These are phyloP conservation scores for Temnothorax ravouxi DNA, from an alignment of 2,888 invertebrate species.

Conservation along the genomic window DNA sequence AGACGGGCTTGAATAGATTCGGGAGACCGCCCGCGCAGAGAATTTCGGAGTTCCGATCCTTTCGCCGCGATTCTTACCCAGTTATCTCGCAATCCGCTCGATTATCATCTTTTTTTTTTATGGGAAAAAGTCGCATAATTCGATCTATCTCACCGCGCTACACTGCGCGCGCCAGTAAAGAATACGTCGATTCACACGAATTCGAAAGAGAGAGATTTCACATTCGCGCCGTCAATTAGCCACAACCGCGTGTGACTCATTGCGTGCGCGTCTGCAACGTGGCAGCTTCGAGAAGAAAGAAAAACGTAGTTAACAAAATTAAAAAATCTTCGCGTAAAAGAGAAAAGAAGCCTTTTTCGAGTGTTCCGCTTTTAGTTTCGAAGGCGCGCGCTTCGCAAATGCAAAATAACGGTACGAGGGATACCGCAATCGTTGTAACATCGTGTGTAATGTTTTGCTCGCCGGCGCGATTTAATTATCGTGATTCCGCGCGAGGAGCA, in stretches of 20 bases:
- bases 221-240: conserved; percentile 55
- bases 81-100: neutral
- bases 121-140: conserved; percentile 74
- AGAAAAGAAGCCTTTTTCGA: neutral
- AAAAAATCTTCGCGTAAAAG: neutral
- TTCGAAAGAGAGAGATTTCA: conserved; percentile 66
- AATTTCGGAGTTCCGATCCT: neutral
- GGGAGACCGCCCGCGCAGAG: neutral
- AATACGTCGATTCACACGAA: conserved; percentile 54
- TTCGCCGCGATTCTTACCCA: conserved; percentile 5
- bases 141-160: conserved; percentile 68
- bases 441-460: conserved; percentile 6
- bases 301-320: neutral
- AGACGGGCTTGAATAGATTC: neutral
- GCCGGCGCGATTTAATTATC: conserved; percentile 5
- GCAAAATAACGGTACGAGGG: neutral
- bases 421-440: neutral
- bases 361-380: neutral
- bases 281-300: neutral
- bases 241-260: neutral
- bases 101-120: conserved; percentile 45
- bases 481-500: neutral
- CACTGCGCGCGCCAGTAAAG: conserved; percentile 53
- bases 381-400: too few relatives aligned
- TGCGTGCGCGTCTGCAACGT: neutral